A percentile compares a stretch with the other conserved stretches of the same genome.
These are phyloP conservation scores for Drosophila kepulauana DNA, from an alignment of 1,140 invertebrate species.

Conservation along the genomic window DNA sequence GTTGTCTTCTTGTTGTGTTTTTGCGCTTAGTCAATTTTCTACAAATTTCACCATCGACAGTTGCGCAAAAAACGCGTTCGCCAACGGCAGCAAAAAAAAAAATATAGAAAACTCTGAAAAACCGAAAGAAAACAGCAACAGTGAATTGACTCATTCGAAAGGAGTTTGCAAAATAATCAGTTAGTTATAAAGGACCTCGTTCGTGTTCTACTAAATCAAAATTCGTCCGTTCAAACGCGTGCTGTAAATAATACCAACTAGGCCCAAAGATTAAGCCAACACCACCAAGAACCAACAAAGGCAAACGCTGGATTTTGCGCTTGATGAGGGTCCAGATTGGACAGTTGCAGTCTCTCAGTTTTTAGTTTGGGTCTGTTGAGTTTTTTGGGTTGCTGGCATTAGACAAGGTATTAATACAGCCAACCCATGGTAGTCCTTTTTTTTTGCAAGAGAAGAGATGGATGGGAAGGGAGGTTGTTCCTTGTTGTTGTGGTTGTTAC, in stretches of 20 bases:
- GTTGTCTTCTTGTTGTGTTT: neutral
- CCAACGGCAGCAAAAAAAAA: constrained; percentile 60
- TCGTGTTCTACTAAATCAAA: constrained; percentile 51
- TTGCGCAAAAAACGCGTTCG: constrained; percentile 75
- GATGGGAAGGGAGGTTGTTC: neutral
- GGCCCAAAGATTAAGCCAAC: constrained; percentile 56
- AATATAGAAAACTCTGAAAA: constrained; percentile 14
- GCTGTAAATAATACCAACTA: constrained; percentile 71
- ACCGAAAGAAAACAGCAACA: constrained; percentile 11
- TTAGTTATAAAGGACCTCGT: constrained; percentile 30
- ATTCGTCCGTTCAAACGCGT: constrained; percentile 56
- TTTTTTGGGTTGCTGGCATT: constrained; percentile 10
- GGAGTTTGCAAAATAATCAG: constrained; percentile 17
- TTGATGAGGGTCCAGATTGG: constrained; percentile 42
- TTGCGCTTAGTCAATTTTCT: constrained; percentile 71
- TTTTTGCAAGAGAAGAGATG: neutral
- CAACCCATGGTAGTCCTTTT: neutral
- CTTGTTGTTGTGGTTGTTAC: constrained; percentile 30
- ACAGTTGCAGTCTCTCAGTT: constrained; percentile 15
- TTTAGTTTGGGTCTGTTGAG: constrained; percentile 6
- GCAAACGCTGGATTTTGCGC: constrained; percentile 51
- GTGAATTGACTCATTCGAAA: neutral
- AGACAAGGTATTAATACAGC: constrained; percentile 33
- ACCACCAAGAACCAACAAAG: constrained; percentile 7
- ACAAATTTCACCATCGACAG: constrained; percentile 62